Base-by-base conservation (phyloP, 53 echinoderm and acorn worm species). In the Mesocentrotus franciscanus region DNA sequence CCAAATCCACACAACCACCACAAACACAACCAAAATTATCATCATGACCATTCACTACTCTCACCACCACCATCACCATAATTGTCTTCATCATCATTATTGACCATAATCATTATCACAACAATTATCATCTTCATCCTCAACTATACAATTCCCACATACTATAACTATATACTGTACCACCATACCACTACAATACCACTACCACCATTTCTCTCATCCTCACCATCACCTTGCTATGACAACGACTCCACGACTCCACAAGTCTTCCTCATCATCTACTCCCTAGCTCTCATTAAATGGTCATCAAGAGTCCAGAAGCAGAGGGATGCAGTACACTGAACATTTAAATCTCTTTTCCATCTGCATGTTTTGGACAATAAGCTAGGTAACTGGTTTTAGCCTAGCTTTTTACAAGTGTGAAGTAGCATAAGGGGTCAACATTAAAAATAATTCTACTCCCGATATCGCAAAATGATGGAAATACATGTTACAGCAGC, bases 281-380 rank as follows among this genome's bases (percentile, higher is more conserved):
- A 1, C 81, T 39, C 33, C 42, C 18, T 42, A 17, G 81, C 81
- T 81, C 81, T 81, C 81, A 81, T 81, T 81, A 81, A 81, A 81
- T 18, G 42, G 22, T 36, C 42, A 81, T 81, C 42, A 81, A 42
- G 81, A 42, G 81, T 42, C 81, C 42, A 81, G 20, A 42, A 39
- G 15, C 36, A 30, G 32, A 74, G 74, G 74, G 29, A 74, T 30
- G 29, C 30, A 81, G 17, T 5, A 81, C 30, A 42, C 18, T 18
- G 18, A 36, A 42, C 81, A 42, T 20, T 35, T 2, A 16, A 34
- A 78, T 42, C 17, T 81, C 18, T 81, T 81, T 42, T 81, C 81
- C 36, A 81, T 81, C 36, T 81, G 81, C 20, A 33, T 33, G 32
- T 76, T 14, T 78, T 16, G 64, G 64, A 64, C 18, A 16, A 64